Conservation (phyloP, 2,113 vertebrate species). For the Rhinoderma darwinii region DNA sequence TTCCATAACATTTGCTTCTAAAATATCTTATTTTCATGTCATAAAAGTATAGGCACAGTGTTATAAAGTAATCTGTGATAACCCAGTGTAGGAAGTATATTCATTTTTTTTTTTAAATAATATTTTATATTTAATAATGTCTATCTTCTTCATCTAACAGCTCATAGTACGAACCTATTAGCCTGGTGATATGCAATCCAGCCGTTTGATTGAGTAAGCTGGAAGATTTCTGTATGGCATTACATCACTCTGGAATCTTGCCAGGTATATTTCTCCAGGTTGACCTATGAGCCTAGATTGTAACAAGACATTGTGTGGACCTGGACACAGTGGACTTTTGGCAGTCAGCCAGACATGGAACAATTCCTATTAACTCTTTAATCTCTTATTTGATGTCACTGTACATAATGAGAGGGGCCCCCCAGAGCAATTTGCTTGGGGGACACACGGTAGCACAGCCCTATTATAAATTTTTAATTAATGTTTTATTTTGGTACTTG, state of each 20-base stretch:
- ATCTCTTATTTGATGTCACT: not conserved
- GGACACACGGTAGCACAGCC: too few relatives aligned
- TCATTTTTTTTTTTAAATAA: not conserved
- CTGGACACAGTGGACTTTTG: constrained; percentile 29
- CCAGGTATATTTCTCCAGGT: constrained; percentile 1
- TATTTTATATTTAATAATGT: not conserved
- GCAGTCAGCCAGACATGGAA: not conserved
- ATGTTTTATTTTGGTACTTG: too few relatives aligned
- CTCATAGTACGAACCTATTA: not conserved
- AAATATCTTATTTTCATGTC: too few relatives aligned
- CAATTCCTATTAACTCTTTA: constrained; percentile 22
- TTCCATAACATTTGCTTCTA: too few relatives aligned
- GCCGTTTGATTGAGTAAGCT: constrained; percentile 42
- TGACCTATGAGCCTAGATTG: constrained; percentile 48
- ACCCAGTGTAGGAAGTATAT: not conserved
- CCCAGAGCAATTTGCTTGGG: too few relatives aligned
- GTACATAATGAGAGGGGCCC: not conserved
- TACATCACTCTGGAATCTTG: constrained; percentile 45
- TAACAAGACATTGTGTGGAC: constrained; percentile 27
- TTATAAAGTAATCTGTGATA: not conserved
- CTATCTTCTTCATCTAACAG: not conserved
- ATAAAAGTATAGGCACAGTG: not conserved
- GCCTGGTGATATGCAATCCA: constrained; percentile 1
- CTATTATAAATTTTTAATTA: too few relatives aligned
- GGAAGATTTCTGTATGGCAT: constrained; percentile 8